Conservation (phyloP, 2,797 vertebrate species). For the Sternotherus odoratus region DNA sequence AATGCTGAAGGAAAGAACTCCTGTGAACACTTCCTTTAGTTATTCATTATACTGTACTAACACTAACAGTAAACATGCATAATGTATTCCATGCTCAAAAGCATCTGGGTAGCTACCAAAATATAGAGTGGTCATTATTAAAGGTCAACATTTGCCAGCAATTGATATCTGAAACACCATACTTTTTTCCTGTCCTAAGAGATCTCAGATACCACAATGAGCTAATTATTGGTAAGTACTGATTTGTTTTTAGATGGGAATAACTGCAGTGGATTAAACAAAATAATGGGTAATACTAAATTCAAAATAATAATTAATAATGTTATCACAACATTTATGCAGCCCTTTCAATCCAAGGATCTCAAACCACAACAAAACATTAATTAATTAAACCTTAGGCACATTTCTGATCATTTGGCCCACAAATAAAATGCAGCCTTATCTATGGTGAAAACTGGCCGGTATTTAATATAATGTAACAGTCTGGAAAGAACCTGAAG, state of each 20-base stretch:
- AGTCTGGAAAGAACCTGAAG: slow-evolving; percentile 10
- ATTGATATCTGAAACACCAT: not conserved
- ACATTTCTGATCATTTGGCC: not conserved
- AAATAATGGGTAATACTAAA: slow-evolving; percentile 18
- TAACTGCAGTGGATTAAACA: not conserved
- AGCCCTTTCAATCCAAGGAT: not conserved
- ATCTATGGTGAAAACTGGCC: not conserved
- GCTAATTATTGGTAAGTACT: not conserved
- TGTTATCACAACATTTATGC: not conserved
- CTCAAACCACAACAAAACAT: not conserved
- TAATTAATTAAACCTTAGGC: not conserved
- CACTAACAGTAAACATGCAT: not conserved
- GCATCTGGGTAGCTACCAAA: slow-evolving; percentile 26
- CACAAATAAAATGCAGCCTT: not conserved
- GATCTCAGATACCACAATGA: not conserved
- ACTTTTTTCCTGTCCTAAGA: not conserved
- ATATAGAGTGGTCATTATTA: not conserved
- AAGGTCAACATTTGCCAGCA: slow-evolving; percentile 12
- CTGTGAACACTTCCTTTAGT: not conserved
- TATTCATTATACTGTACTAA: not conserved
- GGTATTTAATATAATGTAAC: not conserved
- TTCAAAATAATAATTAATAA: slow-evolving; percentile 7
- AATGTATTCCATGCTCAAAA: not conserved
- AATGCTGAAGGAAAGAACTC: not conserved
- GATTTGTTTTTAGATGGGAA: not conserved